These are phyloP conservation scores for Clunio marinus DNA, from an alignment of 2,888 invertebrate species.

Conservation along the genomic window DNA sequence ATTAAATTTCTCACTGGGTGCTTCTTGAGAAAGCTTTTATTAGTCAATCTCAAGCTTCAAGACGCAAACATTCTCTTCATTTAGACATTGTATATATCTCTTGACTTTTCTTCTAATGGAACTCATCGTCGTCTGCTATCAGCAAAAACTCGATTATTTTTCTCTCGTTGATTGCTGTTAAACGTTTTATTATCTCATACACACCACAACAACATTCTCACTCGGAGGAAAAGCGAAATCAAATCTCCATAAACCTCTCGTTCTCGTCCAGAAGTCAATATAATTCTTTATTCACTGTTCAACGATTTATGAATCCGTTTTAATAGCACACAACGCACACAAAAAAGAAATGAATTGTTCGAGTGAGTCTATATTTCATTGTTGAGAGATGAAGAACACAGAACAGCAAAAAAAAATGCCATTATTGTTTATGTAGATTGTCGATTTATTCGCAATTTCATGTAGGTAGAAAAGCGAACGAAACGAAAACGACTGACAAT, in stretches of 20 bases:
- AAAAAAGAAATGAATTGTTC: neutral
- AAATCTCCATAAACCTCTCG: constrained; percentile 30
- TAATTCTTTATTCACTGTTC: constrained; percentile 34
- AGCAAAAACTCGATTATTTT: constrained; percentile 3
- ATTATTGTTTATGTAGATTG: constrained; percentile 39
- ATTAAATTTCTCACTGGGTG: neutral
- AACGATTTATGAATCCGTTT: constrained; percentile 36
- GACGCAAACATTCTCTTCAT: constrained; percentile 4
- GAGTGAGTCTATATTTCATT: constrained; percentile 35
- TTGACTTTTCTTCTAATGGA: neutral
- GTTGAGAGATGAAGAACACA: constrained; percentile 15
- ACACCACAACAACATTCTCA: neutral
- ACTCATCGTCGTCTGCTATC: neutral
- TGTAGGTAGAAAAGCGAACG: neutral
- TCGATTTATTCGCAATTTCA: constrained; percentile 33
- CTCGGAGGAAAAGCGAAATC: constrained; percentile 20
- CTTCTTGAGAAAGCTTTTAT: constrained; percentile 12
- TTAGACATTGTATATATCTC: too few relatives aligned
- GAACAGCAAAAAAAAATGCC: constrained; percentile 23
- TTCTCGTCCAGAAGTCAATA: constrained; percentile 24
- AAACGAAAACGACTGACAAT: constrained; percentile 23
- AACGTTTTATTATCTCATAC: neutral
- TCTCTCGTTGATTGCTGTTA: constrained; percentile 9
- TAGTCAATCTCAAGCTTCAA: constrained; percentile 1
- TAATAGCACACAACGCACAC: constrained; percentile 8